Percentiles rank a stretch among this genome's conserved stretches.
Conservation (phyloP, 2,888 invertebrate species). For the Odiellus spinosus region DNA sequence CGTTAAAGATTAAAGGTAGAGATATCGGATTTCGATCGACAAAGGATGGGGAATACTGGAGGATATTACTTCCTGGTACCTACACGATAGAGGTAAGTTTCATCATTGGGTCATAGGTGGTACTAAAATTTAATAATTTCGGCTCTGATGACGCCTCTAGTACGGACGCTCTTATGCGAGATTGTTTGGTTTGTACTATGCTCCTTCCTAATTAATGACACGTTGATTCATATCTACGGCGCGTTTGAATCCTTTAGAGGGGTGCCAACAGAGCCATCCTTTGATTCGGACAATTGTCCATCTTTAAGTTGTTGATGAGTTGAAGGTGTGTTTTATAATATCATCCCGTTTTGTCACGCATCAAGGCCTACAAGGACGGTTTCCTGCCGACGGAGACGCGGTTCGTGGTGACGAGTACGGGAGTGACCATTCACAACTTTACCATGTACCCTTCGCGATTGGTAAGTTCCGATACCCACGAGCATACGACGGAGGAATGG, state of each 20-base stretch:
- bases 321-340: no score
- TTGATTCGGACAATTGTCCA: no score
- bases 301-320: no score
- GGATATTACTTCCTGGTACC: conserved; percentile 67
- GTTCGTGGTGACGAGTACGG: conserved; percentile 14
- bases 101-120: neutral
- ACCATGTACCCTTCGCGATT: conserved; percentile 14
- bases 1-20: conserved; percentile 58
- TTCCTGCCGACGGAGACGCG: conserved; percentile 13
- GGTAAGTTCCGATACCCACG: conserved; percentile 10
- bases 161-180: no score
- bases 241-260: no score
- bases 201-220: no score
- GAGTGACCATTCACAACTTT: conserved; percentile 12
- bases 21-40: conserved; percentile 73
- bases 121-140: neutral
- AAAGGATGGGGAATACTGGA: conserved; percentile 83
- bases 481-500: no score
- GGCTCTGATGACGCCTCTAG: neutral
- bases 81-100: conserved; percentile 58
- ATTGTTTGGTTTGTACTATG: no score
- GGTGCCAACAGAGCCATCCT: no score
- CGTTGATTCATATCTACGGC: no score
- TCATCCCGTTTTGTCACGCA: no score
- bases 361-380: conserved; percentile 13